Conservation (phyloP, 2,888 invertebrate genomes). For the Hydrotaea diabolus region DNA sequence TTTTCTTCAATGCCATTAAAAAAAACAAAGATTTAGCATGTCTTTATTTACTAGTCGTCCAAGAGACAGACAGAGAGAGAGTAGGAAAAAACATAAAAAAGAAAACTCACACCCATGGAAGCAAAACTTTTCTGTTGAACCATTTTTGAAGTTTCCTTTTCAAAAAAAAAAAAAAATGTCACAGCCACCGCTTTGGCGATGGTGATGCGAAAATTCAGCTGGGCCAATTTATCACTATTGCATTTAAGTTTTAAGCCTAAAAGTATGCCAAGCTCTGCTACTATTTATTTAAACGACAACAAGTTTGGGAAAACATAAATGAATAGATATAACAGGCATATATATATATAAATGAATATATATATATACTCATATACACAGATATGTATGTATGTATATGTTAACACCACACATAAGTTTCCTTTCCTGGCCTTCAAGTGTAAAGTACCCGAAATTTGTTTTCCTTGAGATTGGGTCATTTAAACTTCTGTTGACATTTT, state of each 20-base stretch:
- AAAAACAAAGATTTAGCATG: conserved; percentile 7
- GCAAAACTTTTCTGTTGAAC: no score
- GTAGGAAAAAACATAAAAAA: background rate
- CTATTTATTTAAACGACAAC: conserved; percentile 11
- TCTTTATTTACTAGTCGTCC: conserved; percentile 4
- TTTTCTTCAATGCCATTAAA: background rate
- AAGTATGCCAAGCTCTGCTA: background rate
- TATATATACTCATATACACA: no score
- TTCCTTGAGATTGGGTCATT: conserved; percentile 31
- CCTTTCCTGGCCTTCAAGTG: background rate
- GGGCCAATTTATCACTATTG: conserved; percentile 38
- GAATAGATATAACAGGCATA: background rate
- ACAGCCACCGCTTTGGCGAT: background rate
- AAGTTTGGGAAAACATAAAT: background rate
- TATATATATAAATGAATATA: background rate
- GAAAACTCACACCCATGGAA: no score
- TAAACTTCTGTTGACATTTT: conserved; percentile 45
- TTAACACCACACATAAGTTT: background rate
- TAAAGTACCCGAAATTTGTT: conserved; percentile 14
- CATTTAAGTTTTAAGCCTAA: conserved; percentile 33
- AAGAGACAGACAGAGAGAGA: no score
- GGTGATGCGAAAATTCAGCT: conserved; percentile 1
- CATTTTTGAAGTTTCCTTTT: no score
- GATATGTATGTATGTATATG: background rate
- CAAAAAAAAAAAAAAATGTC: background rate